Percentiles rank a stretch among this genome's conserved stretches.
These are phyloP conservation scores for Cataglyphis rosenhaueri DNA, from an alignment of 2,888 invertebrate species.

Conservation along the genomic window DNA sequence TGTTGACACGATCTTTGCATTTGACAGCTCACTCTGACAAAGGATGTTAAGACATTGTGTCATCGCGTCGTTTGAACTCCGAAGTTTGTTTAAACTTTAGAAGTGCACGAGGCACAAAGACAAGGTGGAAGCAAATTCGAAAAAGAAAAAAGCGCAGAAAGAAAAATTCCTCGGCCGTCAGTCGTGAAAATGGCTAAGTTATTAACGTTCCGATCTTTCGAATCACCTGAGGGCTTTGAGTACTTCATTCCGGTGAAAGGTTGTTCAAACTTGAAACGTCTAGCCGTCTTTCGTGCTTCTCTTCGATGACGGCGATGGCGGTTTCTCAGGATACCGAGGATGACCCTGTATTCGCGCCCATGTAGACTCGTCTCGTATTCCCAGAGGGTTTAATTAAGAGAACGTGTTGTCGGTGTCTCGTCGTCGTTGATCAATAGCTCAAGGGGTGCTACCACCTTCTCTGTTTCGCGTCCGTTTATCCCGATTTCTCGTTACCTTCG, in stretches of 20 bases:
- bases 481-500: slow-evolving; percentile 36
- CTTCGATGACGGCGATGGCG: slow-evolving; percentile 6
- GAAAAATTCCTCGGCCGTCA: slow-evolving; percentile 4
- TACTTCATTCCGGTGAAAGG: slow-evolving; percentile 7
- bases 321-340: slow-evolving; percentile 62
- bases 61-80: slow-evolving; percentile 31
- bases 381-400: slow-evolving; percentile 81
- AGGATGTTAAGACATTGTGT: slow-evolving; percentile 14
- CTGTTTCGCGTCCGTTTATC: slow-evolving; percentile 52
- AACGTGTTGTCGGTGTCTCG: slow-evolving; percentile 76
- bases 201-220: slow-evolving; percentile 33
- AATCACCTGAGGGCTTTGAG: neutral
- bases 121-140: slow-evolving; percentile 19
- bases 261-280: slow-evolving; percentile 45
- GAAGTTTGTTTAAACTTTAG: slow-evolving; percentile 35
- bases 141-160: neutral
- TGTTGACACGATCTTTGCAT: slow-evolving; percentile 35
- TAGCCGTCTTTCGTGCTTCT: slow-evolving; percentile 8
- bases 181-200: slow-evolving; percentile 20
- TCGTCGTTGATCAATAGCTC: slow-evolving; percentile 80
- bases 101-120: neutral
- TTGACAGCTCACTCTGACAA: slow-evolving; percentile 28
- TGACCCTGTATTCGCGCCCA: slow-evolving; percentile 43
- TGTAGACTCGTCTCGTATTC: slow-evolving; percentile 71
- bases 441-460: slow-evolving; percentile 65